Evolutionary conservation across 2,113 vertebrate genomes (phyloP), one percentile per base, ranked within the genome.

Genomic region (Microtus ochrogaster): DNA sequence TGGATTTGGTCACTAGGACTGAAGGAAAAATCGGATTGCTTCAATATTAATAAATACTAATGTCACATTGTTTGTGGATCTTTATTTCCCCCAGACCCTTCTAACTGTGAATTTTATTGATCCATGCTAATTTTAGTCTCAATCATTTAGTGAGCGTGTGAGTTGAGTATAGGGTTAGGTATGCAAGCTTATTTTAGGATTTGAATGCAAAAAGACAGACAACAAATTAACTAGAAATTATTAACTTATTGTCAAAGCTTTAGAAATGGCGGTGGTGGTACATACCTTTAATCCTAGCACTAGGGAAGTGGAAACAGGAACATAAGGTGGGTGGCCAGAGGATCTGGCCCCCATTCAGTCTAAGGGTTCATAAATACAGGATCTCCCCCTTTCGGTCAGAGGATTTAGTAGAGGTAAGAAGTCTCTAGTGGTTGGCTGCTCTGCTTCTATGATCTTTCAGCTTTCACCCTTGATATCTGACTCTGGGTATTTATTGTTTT

Each of bases 1-100:
- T 44, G 26, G 13, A 30, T 65, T 84, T 84, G 14, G 28, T 65
- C 39, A 26, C 82, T 44, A 44, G 39, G 44, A 16, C 82, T 30
- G 26, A 65, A 30, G 10, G 26, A 65, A 65, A 82, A 82, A 61
- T 61, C 41, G 49, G 30, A 91, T 79, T 88, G n/a, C 3, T 74
- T 95, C 73, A 63, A 61, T 92, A 68, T 83, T 66, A 90, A 52
- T 95, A 33, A 94, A 90, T 84, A 88, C 55, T 87, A 92, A 66
- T 85, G 30, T 33, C 41, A 91, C 39, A 65, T 91, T 68, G 52
- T 85, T 88, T 33, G 33, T 55, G 72, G 28, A 30, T 14, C 7
- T 47, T 92, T 82, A 28, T 58, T 87, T 70, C 5, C 0, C 17
- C 3, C 41, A 93, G 95, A 77, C 16, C 7, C 49, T n/a, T 39